Base-by-base conservation (phyloP, 1,140 invertebrate species). In the Drosophila sechellia region DNA sequence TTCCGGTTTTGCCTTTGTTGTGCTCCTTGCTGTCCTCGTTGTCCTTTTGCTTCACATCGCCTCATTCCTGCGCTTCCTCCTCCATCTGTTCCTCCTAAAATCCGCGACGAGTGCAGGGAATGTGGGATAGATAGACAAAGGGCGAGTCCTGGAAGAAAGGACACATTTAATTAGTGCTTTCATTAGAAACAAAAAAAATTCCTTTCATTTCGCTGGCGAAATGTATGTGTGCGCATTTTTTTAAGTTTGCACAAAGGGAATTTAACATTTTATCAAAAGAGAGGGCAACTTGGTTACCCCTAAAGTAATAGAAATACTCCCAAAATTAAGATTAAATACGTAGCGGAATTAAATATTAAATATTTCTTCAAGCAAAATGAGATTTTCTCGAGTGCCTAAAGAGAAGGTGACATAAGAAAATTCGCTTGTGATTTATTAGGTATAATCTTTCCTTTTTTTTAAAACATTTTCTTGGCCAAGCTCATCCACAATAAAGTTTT, bases 161-260 rank as follows among this genome's bases (percentile, higher is more conserved):
- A 54, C 43, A 68, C 53, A 77, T 68, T 81, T 81, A 81, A 81
- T 81, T 81, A 81, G 65, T 77, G 39, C 12, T 75, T 45, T 68
- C 13, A 17, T 52, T 49, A 35, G 35, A 35, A 48, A 17, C 20
- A 25, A 37, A 15, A 37, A 15, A 45, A 20, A 50, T 66, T 57
- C 40, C 8, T 39, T 60, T 34, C 6, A 46, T 53, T 73, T 53
- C 27, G 12, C 1, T 25, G 11, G 12, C 10, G 22, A 17, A 11
- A 17, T 40, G 37, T 27, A 55, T 54, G 49, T 31, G 12, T 40
- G 50, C 15, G 20, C 31, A 31, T 31, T 31, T 31, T 31, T 31
- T 31, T 31, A 8, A 31, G 8, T 31, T 31, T 31, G 8, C 31
- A 31, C 31, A 31, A 31, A 3, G 31, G 31, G 31, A 31, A 31